Evolutionary conservation across 2,888 invertebrate genomes (phyloP).

Genomic region (Calephelis perditalis): DNA sequence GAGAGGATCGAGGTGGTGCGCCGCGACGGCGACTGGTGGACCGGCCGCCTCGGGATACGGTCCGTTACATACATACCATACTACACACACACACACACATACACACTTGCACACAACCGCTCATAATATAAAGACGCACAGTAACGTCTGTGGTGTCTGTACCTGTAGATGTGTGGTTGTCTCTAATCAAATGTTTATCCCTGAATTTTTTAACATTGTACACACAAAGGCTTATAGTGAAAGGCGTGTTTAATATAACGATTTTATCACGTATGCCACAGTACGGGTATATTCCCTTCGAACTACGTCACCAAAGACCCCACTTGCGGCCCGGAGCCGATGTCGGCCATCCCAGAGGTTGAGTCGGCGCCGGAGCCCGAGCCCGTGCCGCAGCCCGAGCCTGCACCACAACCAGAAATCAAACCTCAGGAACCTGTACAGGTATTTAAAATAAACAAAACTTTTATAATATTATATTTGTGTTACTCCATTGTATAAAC

Average conservation of each 20-base stretch:
- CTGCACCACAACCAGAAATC: slow-evolving; percentile 22
- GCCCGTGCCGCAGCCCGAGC: slow-evolving; percentile 23
- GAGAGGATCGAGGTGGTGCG: slow-evolving; percentile 92
- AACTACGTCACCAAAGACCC: slow-evolving; percentile 90
- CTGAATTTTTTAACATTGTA: no score
- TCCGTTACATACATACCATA: slow-evolving; percentile 28
- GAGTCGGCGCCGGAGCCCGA: slow-evolving; percentile 45
- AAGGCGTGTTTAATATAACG: no score
- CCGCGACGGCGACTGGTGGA: slow-evolving; percentile 99
- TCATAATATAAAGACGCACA: no score
- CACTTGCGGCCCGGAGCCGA: slow-evolving; percentile 53
- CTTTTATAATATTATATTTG: no score
- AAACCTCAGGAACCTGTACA: slow-evolving; percentile 26
- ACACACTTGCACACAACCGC: no score
- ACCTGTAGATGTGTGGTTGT: no score
- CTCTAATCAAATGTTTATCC: no score
- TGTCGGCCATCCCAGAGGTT: slow-evolving; percentile 52
- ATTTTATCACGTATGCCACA: slow-evolving; percentile 31
- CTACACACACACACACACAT: no score
- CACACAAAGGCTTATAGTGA: no score
- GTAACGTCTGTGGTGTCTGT: no score
- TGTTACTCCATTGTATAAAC: no score
- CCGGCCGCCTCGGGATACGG: slow-evolving; percentile 88
- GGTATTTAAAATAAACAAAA: slow-evolving; percentile 15
- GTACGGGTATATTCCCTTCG: slow-evolving; percentile 96